Evolutionary conservation across 1,140 invertebrate genomes (phyloP), one percentile per base, ranked within the genome.

Genomic region (Leptinotarsa defecta): DNA sequence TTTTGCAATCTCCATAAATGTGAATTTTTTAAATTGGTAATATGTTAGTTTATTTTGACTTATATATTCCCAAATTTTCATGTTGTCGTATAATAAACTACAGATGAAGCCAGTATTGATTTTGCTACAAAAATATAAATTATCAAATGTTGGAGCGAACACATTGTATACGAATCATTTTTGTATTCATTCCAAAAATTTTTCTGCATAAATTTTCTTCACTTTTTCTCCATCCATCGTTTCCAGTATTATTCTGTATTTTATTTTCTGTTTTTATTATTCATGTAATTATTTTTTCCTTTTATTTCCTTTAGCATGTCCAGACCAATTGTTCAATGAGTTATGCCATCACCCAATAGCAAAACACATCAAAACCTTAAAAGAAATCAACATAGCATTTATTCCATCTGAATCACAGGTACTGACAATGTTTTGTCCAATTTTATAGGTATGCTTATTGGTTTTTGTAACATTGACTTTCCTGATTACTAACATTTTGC

Each of bases 381-480:
- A 99, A 91, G 98, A 99, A 90, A 98, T 99, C 88, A 99, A 99
- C 91, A 98, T 99, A 87, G 97, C 98, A 84, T 99, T 99, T 90
- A 92, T 99, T 82, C 98, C 98, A 79, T 98, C 98, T 88, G 98
- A 99, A 88, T 94, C 95, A 84, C 97, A 99, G 94, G 96, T 99
- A 17, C 99, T 96, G 24, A 67, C n/a, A 48, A 3, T 27, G 8
- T 27, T 57, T 71, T 57, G 15, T 43, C 15, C 17, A 19, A 67
- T 67, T 34, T 17, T 67, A 67, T 24, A 67, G 64, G 64, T 67
- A 67, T 67, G 64, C 64, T 67, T 67, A 15, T 67, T 19, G 22
- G 64, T 67, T 67, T 20, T 57, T 19, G 52, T 57, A 17, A 57
- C 52, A 17, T 15, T n/a, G n/a, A 57, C 52, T 57, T 57, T 57